Evolutionary conservation across 2,888 invertebrate species (phyloP), one percentile per base, ranked within the genome.

Genomic region (Drosophila tanythrix): DNA sequence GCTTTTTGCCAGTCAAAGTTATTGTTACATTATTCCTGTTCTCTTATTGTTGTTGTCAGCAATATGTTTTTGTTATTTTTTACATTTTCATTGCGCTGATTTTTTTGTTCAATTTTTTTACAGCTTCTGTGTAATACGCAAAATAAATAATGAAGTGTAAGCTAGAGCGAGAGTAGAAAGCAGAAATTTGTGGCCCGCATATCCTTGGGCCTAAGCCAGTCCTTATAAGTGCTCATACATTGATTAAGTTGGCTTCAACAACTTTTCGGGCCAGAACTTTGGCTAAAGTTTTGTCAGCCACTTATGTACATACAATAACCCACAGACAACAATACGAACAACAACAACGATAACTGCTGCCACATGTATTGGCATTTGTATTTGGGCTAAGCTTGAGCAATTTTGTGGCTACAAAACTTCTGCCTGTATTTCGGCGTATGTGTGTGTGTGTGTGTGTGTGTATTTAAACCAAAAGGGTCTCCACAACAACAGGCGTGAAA

Each of bases 31-130:
- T 63, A 52, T 21, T 63, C 60, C 43, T 57, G 63, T 71, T 66
- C 58, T 70, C 88, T 83, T 83, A 53, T 50, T 60, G 69, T 74
- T 68, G 67, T 79, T 89, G 89, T 82, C 83, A 87, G 88, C 87
- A 89, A 89, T 89, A 88, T 88, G 89, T 88, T 89, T 81, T 72
- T 74, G 80, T 83, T 85, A 85, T 87, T 86, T 88, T 89, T 89
- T 80, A 87, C 89, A 85, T 81, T 87, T 87, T 83, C 86, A 85
- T 85, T 85, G 70, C 72, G 56, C 61, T 57, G 60, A 73, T 76
- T 65, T 56, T 43, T 55, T 27, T 43, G 52, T 46, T 57, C 50
- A 6, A 27, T 59, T 57, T 69, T 10, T 27, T 36, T 18, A 21
- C 58, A 53, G 18, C 48, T 60, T 56, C 27, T 43, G 59, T 48